Conservation (phyloP, 2,888 invertebrate genomes). For the Apoda limacodes region DNA sequence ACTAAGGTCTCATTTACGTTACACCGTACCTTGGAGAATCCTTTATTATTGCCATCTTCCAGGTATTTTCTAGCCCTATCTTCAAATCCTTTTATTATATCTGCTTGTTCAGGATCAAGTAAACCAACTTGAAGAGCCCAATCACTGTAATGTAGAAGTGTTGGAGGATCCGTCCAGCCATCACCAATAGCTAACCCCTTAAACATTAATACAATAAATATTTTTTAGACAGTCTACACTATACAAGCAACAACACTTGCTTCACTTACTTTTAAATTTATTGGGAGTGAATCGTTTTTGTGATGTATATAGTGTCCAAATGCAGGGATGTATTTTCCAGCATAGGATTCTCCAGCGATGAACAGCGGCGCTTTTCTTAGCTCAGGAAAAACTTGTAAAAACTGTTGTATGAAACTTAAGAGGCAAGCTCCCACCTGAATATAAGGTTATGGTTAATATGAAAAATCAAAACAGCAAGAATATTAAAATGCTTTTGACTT, state of each 20-base stretch:
- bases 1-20: no score
- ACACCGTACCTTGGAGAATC: no score
- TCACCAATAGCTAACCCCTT: slow-evolving; percentile 21
- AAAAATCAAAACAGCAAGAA: no score
- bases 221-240: no score
- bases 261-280: slow-evolving; percentile 32
- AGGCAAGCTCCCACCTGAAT: no score
- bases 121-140: slow-evolving; percentile 7
- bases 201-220: no score
- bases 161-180: slow-evolving; percentile 19
- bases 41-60: no score
- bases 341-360: slow-evolving; percentile 73
- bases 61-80: background rate
- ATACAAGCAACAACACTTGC: no score
- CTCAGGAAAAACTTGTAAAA: slow-evolving; percentile 69
- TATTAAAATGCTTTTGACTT: no score
- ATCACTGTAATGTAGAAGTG: slow-evolving; percentile 17
- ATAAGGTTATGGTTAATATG: no score
- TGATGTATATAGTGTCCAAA: slow-evolving; percentile 63
- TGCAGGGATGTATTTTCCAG: slow-evolving; percentile 66
- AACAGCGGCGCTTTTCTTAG: slow-evolving; percentile 66
- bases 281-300: no score
- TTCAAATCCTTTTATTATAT: background rate
- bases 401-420: slow-evolving; percentile 64
- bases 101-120: background rate